phyloP scores from a whole-genome alignment of 2,888 invertebrate species.

The Criorhina ranunculi region DNA sequence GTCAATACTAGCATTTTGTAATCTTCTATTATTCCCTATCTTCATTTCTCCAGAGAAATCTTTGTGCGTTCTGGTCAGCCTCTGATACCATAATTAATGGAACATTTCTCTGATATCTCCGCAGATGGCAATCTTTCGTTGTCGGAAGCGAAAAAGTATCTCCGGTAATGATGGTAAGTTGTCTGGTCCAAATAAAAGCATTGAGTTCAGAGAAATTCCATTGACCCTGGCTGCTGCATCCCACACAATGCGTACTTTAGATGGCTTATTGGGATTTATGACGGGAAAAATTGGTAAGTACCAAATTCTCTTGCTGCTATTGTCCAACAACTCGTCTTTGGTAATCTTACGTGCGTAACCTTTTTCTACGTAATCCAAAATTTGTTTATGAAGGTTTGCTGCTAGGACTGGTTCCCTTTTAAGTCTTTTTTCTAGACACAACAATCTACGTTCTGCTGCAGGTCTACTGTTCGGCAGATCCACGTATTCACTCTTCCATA shows the following conservation, averaged over 20 bases:
- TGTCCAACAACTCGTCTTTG: slow-evolving; percentile 37
- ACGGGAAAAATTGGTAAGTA: slow-evolving; percentile 78
- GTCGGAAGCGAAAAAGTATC: slow-evolving; percentile 29
- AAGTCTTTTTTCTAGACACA: slow-evolving; percentile 17
- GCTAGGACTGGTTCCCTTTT: slow-evolving; percentile 10
- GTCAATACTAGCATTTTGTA: slow-evolving; percentile 73
- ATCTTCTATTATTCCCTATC: slow-evolving; percentile 31
- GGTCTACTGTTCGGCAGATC: slow-evolving; percentile 26
- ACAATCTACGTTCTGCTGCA: slow-evolving; percentile 14
- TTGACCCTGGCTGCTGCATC: slow-evolving; percentile 80
- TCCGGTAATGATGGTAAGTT: slow-evolving; percentile 27
- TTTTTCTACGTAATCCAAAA: slow-evolving; percentile 62
- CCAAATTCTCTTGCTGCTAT: slow-evolving; percentile 59
- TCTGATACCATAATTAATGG: slow-evolving; percentile 58
- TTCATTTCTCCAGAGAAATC: slow-evolving; percentile 68
- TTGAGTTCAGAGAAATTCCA: slow-evolving; percentile 78
- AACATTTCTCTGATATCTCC: slow-evolving; percentile 52
- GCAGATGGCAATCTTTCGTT: slow-evolving; percentile 27
- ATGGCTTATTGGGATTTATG: slow-evolving; percentile 78
- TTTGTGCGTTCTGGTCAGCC: slow-evolving; percentile 53
- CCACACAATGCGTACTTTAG: slow-evolving; percentile 79
- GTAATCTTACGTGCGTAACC: slow-evolving; percentile 68
- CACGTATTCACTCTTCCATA: slow-evolving; percentile 3
- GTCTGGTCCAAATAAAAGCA: slow-evolving; percentile 81
- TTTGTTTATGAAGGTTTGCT: slow-evolving; percentile 38